A percentile compares a stretch with the other conserved stretches of the same genome.
Evolutionary conservation across 1,140 invertebrate species (phyloP).

Genomic region (Trichogramma pretiosum): DNA sequence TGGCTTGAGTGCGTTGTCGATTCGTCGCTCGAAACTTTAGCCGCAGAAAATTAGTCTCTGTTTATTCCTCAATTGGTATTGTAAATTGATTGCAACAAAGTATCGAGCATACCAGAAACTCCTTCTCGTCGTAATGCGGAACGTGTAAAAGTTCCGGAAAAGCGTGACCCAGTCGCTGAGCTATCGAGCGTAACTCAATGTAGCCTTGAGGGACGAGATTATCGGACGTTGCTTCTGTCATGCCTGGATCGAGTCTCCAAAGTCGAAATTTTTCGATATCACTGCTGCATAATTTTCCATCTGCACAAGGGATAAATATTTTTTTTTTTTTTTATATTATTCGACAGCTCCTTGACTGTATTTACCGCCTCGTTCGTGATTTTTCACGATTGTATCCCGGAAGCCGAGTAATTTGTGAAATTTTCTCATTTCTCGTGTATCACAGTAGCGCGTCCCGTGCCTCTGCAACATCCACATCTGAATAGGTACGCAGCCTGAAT

Average conservation of each 20-base stretch:
- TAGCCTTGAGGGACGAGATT: slow-evolving; percentile 34
- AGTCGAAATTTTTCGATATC: slow-evolving; percentile 36
- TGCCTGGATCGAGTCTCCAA: slow-evolving; percentile 30
- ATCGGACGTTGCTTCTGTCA: slow-evolving; percentile 26
- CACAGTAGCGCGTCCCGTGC: slow-evolving; percentile 36
- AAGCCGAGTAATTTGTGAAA: slow-evolving; percentile 27
- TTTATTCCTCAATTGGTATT: too few species aligned
- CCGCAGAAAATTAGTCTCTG: too few species aligned
- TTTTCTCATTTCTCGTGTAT: slow-evolving; percentile 16
- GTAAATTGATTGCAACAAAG: too few species aligned
- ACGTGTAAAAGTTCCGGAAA: slow-evolving; percentile 34
- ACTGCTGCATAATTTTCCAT: slow-evolving; percentile 36
- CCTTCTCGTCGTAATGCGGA: too few species aligned
- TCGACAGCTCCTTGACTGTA: too few species aligned
- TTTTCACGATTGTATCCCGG: slow-evolving; percentile 26
- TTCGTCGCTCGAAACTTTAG: slow-evolving; percentile 35
- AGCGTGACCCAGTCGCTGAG: slow-evolving; percentile 31
- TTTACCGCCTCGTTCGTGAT: slow-evolving; percentile 23
- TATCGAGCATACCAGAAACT: too few species aligned
- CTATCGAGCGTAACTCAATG: slow-evolving; percentile 36
- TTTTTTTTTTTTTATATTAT: not conserved
- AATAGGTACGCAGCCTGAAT: slow-evolving; percentile 20
- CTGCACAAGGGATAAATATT: not conserved
- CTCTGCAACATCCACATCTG: slow-evolving; percentile 35
- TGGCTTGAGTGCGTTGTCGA: slow-evolving; percentile 26